phyloP scores from a whole-genome alignment of 2,888 invertebrate genomes.

The Ophioninae sp. region DNA sequence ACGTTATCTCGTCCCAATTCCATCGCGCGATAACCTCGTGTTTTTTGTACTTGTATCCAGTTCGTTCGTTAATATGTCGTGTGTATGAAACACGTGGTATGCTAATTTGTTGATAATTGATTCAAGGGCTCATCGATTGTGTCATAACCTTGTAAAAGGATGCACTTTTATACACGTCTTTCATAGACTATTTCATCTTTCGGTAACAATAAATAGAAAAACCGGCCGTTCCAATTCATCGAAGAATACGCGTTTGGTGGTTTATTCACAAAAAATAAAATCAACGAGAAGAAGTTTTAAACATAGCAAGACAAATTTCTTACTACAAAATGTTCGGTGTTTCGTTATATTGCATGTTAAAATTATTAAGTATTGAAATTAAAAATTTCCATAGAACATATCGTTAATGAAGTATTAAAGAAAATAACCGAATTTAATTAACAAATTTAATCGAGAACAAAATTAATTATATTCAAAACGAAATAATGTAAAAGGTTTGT shows the following conservation, averaged over 20 bases:
- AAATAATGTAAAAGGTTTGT: not conserved
- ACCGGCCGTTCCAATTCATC: not conserved
- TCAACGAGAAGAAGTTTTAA: not conserved
- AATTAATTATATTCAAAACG: not conserved
- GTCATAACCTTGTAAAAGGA: not conserved
- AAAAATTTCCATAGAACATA: not conserved
- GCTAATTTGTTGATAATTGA: not conserved
- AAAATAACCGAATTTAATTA: not conserved
- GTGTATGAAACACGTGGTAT: not conserved
- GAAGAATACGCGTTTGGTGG: not conserved
- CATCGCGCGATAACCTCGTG: constrained; percentile 3
- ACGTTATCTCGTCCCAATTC: not conserved
- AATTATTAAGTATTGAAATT: not conserved
- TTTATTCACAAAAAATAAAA: not conserved
- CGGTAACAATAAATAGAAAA: not conserved
- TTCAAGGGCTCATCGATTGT: not conserved
- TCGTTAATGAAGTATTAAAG: not conserved
- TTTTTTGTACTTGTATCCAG: not conserved
- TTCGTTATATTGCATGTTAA: not conserved
- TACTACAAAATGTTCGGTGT: not conserved
- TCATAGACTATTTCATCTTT: not conserved
- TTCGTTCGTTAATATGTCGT: not conserved
- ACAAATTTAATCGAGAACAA: not conserved
- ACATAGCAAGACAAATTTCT: not conserved
- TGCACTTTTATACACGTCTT: not conserved